Conservation (phyloP, 2,888 invertebrate genomes). For the Drosophila austrosaltans region DNA sequence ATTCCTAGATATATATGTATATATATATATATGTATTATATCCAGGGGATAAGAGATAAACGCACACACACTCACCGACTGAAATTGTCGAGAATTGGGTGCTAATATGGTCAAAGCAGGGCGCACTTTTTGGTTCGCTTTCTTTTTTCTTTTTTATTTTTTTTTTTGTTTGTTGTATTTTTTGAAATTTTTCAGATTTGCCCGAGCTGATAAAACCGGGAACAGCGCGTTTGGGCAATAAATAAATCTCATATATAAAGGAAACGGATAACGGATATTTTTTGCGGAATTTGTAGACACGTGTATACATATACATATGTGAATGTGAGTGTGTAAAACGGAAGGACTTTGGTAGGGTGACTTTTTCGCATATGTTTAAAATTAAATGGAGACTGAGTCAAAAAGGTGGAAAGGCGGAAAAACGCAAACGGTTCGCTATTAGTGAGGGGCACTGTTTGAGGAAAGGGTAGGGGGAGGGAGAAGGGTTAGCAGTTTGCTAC, state of each 20-base stretch:
- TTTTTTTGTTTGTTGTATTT: slow-evolving; percentile 33
- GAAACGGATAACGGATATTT: slow-evolving; percentile 74
- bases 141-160: slow-evolving; percentile 30
- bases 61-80: slow-evolving; percentile 28
- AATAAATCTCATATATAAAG: slow-evolving; percentile 72
- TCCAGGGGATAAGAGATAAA: slow-evolving; percentile 55
- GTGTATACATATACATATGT: slow-evolving; percentile 49
- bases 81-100: slow-evolving; percentile 59
- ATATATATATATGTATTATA: too few relatives aligned
- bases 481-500: slow-evolving; percentile 8
- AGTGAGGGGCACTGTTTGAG: background rate
- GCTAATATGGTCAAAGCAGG: slow-evolving; percentile 74
- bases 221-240: slow-evolving; percentile 36
- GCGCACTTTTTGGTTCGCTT: slow-evolving; percentile 35
- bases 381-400: background rate
- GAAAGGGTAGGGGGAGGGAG: background rate
- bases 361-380: slow-evolving; percentile 46
- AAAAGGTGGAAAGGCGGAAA: slow-evolving; percentile 6
- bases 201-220: slow-evolving; percentile 59
- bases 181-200: slow-evolving; percentile 67
- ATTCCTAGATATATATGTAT: slow-evolving; percentile 51
- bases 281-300: slow-evolving; percentile 75
- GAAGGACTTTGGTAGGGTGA: slow-evolving; percentile 62
- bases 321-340: slow-evolving; percentile 54
- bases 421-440: background rate